Conservation (phyloP, 2,113 vertebrate genomes). For the Rhinichthys klamathensis region DNA sequence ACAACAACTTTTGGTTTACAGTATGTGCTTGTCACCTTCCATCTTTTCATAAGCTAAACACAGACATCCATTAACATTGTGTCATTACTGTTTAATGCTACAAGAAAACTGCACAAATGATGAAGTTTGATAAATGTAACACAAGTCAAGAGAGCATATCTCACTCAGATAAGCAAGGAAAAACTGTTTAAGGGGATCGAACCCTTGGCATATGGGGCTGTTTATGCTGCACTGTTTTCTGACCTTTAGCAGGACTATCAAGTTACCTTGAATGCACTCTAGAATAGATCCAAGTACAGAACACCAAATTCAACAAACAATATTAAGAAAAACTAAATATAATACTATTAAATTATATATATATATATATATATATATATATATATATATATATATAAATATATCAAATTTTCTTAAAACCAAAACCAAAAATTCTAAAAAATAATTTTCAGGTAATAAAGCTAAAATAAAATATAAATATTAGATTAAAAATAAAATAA, state of each 20-base stretch:
- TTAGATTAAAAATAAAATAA: too few relatives aligned
- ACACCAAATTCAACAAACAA: conserved; percentile 6
- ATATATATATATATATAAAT: too few relatives aligned
- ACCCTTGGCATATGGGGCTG: neutral
- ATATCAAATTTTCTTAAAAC: neutral
- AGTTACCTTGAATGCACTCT: neutral
- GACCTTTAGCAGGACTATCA: conserved; percentile 22
- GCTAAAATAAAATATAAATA: neutral
- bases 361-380: too few relatives aligned
- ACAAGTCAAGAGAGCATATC: neutral
- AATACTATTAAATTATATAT: neutral
- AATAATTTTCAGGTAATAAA: neutral
- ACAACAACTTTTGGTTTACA: neutral
- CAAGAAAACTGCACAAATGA: neutral
- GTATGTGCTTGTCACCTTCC: neutral
- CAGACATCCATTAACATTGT: neutral
- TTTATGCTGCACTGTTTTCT: neutral
- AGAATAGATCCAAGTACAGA: neutral
- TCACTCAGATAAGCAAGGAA: too few relatives aligned
- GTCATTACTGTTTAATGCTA: neutral
- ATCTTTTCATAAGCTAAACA: neutral
- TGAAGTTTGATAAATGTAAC: neutral
- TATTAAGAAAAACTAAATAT: neutral
- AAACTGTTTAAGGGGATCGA: neutral
- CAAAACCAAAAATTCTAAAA: too few relatives aligned